Evolutionary conservation across 2,113 vertebrate species (phyloP).

Genomic region (Sphaerodactylus townsendi): DNA sequence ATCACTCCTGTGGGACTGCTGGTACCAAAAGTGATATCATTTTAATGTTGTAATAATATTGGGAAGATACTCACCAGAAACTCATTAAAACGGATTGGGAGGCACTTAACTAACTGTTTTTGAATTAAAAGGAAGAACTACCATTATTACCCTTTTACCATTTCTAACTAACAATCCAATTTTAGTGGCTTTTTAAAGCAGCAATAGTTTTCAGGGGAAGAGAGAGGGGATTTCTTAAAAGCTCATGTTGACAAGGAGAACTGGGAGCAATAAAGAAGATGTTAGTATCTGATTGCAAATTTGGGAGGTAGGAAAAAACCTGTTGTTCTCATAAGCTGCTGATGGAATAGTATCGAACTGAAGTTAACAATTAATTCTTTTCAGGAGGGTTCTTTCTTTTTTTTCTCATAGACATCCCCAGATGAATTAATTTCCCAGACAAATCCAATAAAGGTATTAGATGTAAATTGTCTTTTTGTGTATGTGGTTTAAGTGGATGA

Average conservation of each 20-base stretch:
- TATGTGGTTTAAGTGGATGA: neutral
- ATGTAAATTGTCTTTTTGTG: neutral
- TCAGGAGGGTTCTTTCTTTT: neutral
- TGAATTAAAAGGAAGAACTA: neutral
- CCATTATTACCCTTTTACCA: constrained; percentile 14
- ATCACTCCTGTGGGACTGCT: neutral
- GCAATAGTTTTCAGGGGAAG: neutral
- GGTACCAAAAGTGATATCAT: neutral
- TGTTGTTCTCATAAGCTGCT: neutral
- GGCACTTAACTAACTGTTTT: neutral
- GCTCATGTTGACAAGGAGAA: neutral
- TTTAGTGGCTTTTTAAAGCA: neutral
- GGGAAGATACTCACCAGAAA: constrained; percentile 10
- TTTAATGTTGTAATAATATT: constrained; percentile 27
- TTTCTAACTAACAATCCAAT: constrained; percentile 16
- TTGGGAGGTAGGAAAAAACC: neutral
- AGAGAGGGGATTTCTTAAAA: neutral
- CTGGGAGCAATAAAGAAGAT: neutral
- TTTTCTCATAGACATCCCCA: neutral
- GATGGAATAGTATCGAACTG: constrained; percentile 28
- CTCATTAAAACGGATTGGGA: constrained; percentile 22
- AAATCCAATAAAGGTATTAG: constrained; percentile 8
- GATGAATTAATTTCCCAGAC: constrained; percentile 29
- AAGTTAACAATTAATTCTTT: constrained; percentile 24
- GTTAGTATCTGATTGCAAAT: neutral